Percentiles rank a stretch among this genome's conserved stretches.
Conservation (phyloP, 92 coral and sea anemone species). For the Isaurus tuberculatus region DNA sequence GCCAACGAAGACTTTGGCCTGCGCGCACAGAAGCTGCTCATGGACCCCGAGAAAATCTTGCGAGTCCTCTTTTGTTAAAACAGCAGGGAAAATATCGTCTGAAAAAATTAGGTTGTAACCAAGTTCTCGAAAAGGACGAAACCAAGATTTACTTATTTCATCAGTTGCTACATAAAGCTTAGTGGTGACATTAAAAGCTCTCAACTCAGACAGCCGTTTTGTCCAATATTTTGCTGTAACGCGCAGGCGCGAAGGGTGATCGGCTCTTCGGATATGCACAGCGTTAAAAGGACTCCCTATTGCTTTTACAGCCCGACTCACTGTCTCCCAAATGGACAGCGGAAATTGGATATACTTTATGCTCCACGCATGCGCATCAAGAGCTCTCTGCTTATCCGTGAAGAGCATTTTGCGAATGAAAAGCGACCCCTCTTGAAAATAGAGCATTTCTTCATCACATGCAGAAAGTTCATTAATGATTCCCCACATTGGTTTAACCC, state of each 20-base stretch:
- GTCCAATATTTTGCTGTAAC: constrained; percentile 77
- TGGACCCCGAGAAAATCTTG: constrained; percentile 86
- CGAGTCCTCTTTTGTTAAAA: constrained; percentile 13
- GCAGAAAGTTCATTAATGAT: constrained; percentile 69
- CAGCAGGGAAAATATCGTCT: constrained; percentile 55
- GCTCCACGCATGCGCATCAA: constrained; percentile 81
- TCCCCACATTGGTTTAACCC: constrained; percentile 67
- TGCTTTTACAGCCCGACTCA: constrained; percentile 40
- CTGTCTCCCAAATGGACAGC: constrained; percentile 61
- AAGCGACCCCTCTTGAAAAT: constrained; percentile 94
- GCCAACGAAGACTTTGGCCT: constrained; percentile 79
- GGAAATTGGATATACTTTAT: constrained; percentile 77
- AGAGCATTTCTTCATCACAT: constrained; percentile 73
- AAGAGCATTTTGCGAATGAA: constrained; percentile 75
- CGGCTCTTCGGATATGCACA: constrained; percentile 88
- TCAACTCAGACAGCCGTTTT: constrained; percentile 38
- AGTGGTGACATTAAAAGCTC: constrained; percentile 62
- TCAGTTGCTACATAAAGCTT: constrained; percentile 95
- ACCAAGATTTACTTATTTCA: constrained; percentile 85
- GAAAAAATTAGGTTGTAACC: constrained; percentile 86
- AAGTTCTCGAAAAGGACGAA: constrained; percentile 77
- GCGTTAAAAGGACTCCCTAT: constrained; percentile 79
- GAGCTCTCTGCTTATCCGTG: constrained; percentile 64
- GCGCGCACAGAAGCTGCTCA: constrained; percentile 90
- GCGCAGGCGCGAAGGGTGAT: constrained; percentile 76